A percentile compares a stretch with the other conserved stretches of the same genome.
phyloP scores from a whole-genome alignment of 2,113 vertebrate species.

The Thamnophis sirtalis region DNA sequence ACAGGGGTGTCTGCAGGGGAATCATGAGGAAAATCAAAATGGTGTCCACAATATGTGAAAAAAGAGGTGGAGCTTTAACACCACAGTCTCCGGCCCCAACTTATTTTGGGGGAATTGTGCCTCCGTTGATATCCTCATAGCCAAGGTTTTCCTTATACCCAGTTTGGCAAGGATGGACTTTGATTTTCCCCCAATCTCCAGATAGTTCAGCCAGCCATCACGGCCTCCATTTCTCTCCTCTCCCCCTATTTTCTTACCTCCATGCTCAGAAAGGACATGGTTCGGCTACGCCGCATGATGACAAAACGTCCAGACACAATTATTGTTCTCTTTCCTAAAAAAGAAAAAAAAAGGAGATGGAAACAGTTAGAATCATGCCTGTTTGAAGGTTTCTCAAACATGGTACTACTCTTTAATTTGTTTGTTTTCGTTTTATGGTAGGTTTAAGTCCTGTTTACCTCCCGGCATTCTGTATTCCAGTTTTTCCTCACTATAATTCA shows the following conservation, averaged over 20 bases:
- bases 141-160: background rate
- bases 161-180: background rate
- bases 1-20: background rate
- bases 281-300: conserved; percentile 51
- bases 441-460: background rate
- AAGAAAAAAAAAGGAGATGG: too few relatives aligned
- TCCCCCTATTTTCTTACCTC: conserved; percentile 51
- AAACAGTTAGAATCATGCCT: background rate
- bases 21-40: background rate
- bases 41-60: background rate
- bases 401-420: background rate
- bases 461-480: background rate
- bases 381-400: too few relatives aligned
- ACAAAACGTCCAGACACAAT: background rate
- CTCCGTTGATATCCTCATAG: background rate
- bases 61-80: background rate
- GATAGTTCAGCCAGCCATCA: background rate
- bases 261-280: conserved; percentile 46
- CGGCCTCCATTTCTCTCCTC: background rate
- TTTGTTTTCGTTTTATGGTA: background rate
- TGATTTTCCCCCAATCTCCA: background rate
- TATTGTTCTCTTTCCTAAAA: background rate
- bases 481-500: background rate
- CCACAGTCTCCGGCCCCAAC: background rate
- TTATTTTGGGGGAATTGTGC: background rate